Percentiles rank a stretch among this genome's conserved stretches.
These are phyloP conservation scores for Brachionus asplanchnoidis DNA, from an alignment of 1,140 invertebrate genomes.

Conservation along the genomic window DNA sequence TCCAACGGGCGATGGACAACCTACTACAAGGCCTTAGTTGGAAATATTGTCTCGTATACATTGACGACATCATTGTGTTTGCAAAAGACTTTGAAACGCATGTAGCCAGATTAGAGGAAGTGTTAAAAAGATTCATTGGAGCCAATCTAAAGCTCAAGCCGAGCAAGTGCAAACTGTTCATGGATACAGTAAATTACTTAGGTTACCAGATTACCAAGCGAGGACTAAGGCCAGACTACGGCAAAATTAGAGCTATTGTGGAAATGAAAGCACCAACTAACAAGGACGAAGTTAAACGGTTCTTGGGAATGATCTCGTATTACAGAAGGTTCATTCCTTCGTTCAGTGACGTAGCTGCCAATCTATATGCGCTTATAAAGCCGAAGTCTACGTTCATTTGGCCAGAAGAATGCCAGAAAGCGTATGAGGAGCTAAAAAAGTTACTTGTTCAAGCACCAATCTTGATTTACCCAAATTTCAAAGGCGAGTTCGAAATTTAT, in stretches of 20 bases:
- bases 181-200: no score
- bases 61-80: constrained; percentile 23
- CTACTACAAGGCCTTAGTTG: constrained; percentile 30
- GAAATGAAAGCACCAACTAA: no score
- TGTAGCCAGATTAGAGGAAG: constrained; percentile 44
- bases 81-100: not conserved
- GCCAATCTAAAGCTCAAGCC: no score
- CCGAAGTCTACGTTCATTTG: constrained; percentile 48
- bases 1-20: constrained; percentile 51
- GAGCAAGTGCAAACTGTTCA: no score
- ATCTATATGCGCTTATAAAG: constrained; percentile 48
- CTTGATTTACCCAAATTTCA: constrained; percentile 3
- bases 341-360: no score
- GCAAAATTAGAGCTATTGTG: no score
- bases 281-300: no score
- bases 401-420: constrained; percentile 46
- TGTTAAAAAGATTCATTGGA: no score
- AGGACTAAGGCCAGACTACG: no score
- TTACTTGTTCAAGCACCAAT: constrained; percentile 42
- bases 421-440: constrained; percentile 50
- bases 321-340: no score
- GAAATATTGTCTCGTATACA: constrained; percentile 20
- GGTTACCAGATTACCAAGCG: no score
- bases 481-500: not conserved
- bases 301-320: no score